Evolutionary conservation across 1,140 invertebrate genomes (phyloP).

Genomic region (Wiebesia pumilae): DNA sequence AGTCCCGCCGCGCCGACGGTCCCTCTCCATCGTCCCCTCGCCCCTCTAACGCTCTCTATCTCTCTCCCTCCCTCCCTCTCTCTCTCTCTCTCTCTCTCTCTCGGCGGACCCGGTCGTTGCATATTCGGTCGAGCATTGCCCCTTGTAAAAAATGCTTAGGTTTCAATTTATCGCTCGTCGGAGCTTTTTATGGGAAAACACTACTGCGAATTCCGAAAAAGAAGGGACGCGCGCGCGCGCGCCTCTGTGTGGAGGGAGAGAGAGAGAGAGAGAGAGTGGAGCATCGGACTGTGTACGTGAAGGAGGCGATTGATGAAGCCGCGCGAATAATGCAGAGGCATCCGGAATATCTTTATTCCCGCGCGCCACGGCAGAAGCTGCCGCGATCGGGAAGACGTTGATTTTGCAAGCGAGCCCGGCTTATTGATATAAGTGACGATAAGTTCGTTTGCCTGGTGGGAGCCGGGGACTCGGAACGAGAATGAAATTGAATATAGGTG

Average conservation of each 20-base stretch:
- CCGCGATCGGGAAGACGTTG: neutral
- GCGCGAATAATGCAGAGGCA: conserved; percentile 46
- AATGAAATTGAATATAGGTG: neutral
- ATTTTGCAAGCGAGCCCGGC: neutral
- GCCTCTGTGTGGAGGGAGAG: neutral
- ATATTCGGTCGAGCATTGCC: conserved; percentile 54
- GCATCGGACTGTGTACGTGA: neutral
- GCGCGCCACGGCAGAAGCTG: neutral
- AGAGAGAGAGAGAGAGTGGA: conserved; percentile 1
- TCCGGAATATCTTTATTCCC: conserved; percentile 49
- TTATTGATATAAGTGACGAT: conserved; percentile 1
- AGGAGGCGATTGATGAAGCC: conserved; percentile 48
- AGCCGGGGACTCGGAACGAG: neutral
- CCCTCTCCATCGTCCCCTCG: neutral
- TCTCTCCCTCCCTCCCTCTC: conserved; percentile 8
- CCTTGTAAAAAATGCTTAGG: conserved; percentile 53
- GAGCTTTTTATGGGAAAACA: conserved; percentile 51
- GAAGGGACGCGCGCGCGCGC: conserved; percentile 12
- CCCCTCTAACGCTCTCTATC: too few species aligned
- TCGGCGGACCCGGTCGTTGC: conserved; percentile 31
- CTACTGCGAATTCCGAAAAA: conserved; percentile 53
- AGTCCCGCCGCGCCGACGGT: conserved; percentile 24
- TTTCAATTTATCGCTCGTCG: conserved; percentile 52
- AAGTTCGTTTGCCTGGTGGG: neutral
- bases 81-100: neutral